Conservation (phyloP, 2,888 invertebrate species). For the Drosophila acutilabella region DNA sequence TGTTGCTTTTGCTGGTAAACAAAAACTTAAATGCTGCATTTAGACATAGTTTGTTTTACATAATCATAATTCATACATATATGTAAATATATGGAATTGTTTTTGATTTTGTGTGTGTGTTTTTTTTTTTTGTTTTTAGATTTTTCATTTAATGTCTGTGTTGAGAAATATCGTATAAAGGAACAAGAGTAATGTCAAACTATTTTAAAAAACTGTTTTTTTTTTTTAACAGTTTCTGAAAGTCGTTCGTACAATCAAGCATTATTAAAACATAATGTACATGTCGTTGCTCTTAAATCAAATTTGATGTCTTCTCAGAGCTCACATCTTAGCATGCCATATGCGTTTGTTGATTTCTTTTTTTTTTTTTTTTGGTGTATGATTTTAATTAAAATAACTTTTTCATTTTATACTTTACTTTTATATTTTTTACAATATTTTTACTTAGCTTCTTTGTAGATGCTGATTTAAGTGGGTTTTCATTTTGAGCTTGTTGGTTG, state of each 20-base stretch:
- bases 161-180: constrained; percentile 77
- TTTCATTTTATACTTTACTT: constrained; percentile 11
- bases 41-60: constrained; percentile 55
- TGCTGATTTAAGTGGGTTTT: constrained; percentile 55
- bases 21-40: constrained; percentile 71
- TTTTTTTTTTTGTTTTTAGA: constrained; percentile 13
- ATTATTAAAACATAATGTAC: constrained; percentile 83
- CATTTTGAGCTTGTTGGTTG: constrained; percentile 67
- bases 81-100: constrained; percentile 67
- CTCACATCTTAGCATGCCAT: constrained; percentile 56
- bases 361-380: constrained; percentile 3
- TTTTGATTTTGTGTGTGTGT: constrained; percentile 34
- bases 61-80: constrained; percentile 52
- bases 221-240: constrained; percentile 29
- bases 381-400: constrained; percentile 34
- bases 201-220: constrained; percentile 43
- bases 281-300: constrained; percentile 60
- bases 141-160: no score
- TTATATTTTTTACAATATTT: constrained; percentile 57
- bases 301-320: constrained; percentile 49
- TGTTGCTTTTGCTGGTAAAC: constrained; percentile 55
- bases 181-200: constrained; percentile 74
- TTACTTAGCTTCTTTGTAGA: constrained; percentile 72
- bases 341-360: constrained; percentile 36
- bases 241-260: constrained; percentile 64